Base-by-base conservation (phyloP, 2,888 invertebrate genomes). In the Philonicus albiceps region DNA sequence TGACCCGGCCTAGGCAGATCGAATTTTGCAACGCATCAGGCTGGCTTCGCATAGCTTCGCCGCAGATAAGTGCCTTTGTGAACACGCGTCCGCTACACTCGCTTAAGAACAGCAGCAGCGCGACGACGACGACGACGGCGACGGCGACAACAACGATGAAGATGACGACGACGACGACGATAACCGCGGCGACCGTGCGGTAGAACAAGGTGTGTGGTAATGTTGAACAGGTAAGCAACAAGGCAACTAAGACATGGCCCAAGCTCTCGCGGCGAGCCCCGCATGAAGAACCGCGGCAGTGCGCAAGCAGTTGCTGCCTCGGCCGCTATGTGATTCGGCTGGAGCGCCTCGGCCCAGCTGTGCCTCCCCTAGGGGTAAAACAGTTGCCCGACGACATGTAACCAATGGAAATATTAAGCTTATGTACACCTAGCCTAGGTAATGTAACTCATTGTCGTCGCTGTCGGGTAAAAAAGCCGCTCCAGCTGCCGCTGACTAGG, bases 151-250 rank as follows among this genome's bases (percentile, higher is more conserved):
- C 19, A 16, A 16, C 43, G 22, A 16, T 43, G 84, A 84, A 55
- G 34, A 84, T 40, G 30, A 34, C 72, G 55, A 19, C 72, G 55
- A 53, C 27, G 11, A 43, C 16, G 40, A 43, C 16, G 40, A 43
- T 43, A 43, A 84, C 19, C 27, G 22, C 43, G 22, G 27, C 73
- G 84, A 84, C 84, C 43, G 73, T 16, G 72, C 75, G 40, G 53
- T 13, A 80, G 80, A 86, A 86, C 86, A 86, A 78, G 86, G 86
- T 86, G 80, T 86, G 80, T 80, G 86, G 86, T 31, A 86, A 86
- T 80, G 72, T 86, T 80, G 72, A 78, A 80, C 72, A 86, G 37
- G 37, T 37, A 72, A 83, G 81, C 22, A 64, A 83, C 64, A 84
- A 81, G 81, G 49, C 73, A 84, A 40, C 73, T 27, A 73, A 27